Evolutionary conservation across 1,140 invertebrate genomes (phyloP).

Genomic region (Rhynchophorus ferrugineus): DNA sequence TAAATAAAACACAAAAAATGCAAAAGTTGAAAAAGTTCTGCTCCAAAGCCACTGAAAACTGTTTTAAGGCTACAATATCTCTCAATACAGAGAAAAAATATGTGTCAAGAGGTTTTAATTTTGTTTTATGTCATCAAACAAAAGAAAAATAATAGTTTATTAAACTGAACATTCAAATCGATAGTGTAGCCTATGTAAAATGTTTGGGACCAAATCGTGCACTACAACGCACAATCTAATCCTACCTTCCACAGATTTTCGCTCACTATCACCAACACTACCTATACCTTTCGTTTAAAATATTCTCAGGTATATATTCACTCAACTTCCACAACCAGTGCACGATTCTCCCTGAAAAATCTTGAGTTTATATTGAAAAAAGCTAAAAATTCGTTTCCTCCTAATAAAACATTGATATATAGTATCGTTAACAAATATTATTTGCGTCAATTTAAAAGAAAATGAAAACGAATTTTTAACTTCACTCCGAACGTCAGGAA

Average conservation of each 20-base stretch:
- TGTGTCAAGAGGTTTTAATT: neutral
- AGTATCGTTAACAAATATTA: neutral
- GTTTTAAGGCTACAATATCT: slow-evolving; percentile 28
- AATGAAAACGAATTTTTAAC: slow-evolving; percentile 17
- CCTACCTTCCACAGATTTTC: slow-evolving; percentile 22
- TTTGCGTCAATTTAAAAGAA: neutral
- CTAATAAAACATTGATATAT: neutral
- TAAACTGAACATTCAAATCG: neutral
- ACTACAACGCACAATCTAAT: slow-evolving; percentile 29
- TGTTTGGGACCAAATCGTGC: slow-evolving; percentile 31
- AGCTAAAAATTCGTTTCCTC: neutral
- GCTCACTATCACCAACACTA: slow-evolving; percentile 29
- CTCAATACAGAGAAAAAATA: neutral
- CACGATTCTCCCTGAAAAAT: slow-evolving; percentile 27
- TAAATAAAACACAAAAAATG: slow-evolving; percentile 37
- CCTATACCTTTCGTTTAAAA: slow-evolving; percentile 23
- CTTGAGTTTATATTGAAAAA: slow-evolving; percentile 1
- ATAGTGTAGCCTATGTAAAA: slow-evolving; percentile 32
- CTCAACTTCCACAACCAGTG: slow-evolving; percentile 29
- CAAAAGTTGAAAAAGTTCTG: slow-evolving; percentile 35
- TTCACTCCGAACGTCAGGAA: slow-evolving; percentile 10
- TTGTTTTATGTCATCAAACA: slow-evolving; percentile 9
- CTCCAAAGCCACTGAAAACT: slow-evolving; percentile 34
- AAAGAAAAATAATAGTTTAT: slow-evolving; percentile 2
- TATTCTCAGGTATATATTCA: slow-evolving; percentile 25